These are phyloP conservation scores for Drosophila ercepeae DNA, from an alignment of 1,140 invertebrate species.

Conservation along the genomic window DNA sequence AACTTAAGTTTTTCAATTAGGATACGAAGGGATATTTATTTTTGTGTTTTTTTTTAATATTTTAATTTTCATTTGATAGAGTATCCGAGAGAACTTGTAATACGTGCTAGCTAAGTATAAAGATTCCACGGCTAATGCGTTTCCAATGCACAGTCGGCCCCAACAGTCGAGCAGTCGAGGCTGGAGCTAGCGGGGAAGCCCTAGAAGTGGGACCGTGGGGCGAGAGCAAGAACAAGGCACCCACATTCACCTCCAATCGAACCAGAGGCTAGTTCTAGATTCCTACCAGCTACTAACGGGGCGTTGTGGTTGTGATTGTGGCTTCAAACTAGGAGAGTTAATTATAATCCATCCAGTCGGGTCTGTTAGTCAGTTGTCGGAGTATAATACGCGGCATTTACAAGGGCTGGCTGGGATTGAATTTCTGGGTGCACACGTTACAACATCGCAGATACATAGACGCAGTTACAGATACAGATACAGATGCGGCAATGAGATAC, in stretches of 20 bases:
- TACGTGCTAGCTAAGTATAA: background rate
- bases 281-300: conserved; percentile 61
- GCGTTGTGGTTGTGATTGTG: conserved; percentile 61
- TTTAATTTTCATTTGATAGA: background rate
- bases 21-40: too few species aligned
- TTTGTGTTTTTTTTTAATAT: background rate
- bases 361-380: conserved; percentile 37
- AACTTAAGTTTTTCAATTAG: background rate
- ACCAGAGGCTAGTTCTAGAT: conserved; percentile 10
- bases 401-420: conserved; percentile 64
- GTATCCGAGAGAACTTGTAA: background rate
- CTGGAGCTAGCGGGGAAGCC: conserved; percentile 41
- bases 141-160: conserved; percentile 52
- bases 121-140: conserved; percentile 71
- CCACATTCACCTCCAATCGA: conserved; percentile 50
- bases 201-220: conserved; percentile 32
- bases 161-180: conserved; percentile 8
- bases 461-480: conserved; percentile 4
- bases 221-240: conserved; percentile 64
- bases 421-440: conserved; percentile 51
- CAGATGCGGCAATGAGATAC: conserved; percentile 20
- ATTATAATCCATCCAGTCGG: conserved; percentile 68
- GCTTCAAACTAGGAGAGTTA: conserved; percentile 63
- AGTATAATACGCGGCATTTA: conserved; percentile 66
- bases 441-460: conserved; percentile 31